A percentile compares a stretch with the other conserved stretches of the same genome.
phyloP scores from a whole-genome alignment of 2,888 invertebrate species.

The Coelopa pilipes region DNA sequence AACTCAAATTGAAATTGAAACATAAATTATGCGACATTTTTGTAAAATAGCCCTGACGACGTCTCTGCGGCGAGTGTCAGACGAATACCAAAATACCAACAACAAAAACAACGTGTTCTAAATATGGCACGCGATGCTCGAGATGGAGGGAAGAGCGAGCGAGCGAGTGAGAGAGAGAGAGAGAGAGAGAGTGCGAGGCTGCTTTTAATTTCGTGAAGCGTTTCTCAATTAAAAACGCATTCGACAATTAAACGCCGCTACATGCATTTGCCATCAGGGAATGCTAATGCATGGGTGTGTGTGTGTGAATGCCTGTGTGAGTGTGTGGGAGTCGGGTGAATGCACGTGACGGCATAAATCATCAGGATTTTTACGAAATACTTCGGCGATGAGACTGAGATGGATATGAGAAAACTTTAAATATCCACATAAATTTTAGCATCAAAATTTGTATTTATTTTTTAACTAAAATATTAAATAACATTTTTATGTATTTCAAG shows the following conservation, averaged over 20 bases:
- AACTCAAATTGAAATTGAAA: conserved; percentile 27
- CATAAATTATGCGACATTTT: conserved; percentile 33
- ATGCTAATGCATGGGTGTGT: neutral
- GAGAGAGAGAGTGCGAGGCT: neutral
- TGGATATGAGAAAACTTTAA: too few species aligned
- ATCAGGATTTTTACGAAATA: neutral
- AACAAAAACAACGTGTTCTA: conserved; percentile 6
- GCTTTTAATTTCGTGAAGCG: conserved; percentile 29
- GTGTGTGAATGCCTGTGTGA: too few species aligned
- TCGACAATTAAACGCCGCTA: conserved; percentile 34
- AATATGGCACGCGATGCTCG: neutral
- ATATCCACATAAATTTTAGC: too few species aligned
- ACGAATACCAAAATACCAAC: neutral
- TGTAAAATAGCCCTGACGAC: conserved; percentile 7
- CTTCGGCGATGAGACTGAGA: neutral
- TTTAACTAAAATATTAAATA: too few species aligned
- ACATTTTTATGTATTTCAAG: too few species aligned
- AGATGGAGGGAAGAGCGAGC: neutral
- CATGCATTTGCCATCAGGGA: conserved; percentile 4
- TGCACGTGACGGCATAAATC: conserved; percentile 30
- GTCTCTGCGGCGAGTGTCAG: conserved; percentile 20
- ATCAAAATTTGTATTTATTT: too few species aligned
- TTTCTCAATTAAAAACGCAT: conserved; percentile 42
- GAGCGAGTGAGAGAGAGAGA: neutral
- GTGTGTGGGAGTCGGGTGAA: neutral